phyloP scores from a whole-genome alignment of 2,113 vertebrate species.

The Sinosuthora webbiana region DNA sequence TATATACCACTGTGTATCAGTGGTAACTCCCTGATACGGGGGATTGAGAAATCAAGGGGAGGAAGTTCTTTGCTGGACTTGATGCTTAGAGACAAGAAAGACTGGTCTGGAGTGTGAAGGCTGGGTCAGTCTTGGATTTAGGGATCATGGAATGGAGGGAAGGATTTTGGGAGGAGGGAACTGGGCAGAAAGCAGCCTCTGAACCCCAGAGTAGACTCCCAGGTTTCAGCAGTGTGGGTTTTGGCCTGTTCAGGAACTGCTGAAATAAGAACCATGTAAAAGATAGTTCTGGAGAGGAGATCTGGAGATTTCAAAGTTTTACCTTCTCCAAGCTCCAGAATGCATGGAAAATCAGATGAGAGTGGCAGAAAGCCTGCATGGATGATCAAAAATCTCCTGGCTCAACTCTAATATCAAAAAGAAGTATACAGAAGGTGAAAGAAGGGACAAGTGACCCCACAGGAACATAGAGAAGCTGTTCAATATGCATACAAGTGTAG shows the following conservation, averaged over 20 bases:
- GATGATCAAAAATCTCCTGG: not conserved
- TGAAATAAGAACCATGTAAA: not conserved
- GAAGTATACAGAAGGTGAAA: not conserved
- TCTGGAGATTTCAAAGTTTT: not conserved
- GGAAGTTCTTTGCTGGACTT: not conserved
- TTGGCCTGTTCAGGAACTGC: not conserved
- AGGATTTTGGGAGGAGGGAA: not conserved
- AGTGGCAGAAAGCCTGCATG: not conserved
- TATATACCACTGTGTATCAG: too few relatives aligned
- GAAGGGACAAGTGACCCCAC: not conserved
- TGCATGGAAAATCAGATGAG: not conserved
- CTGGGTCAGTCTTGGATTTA: not conserved
- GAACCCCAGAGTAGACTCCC: not conserved
- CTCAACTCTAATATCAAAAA: not conserved
- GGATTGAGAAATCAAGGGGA: not conserved
- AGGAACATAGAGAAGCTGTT: not conserved
- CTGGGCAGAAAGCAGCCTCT: not conserved
- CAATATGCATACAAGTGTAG: not conserved
- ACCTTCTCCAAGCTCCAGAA: not conserved
- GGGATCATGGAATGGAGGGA: not conserved
- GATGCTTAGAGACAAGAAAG: not conserved
- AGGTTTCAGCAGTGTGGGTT: not conserved
- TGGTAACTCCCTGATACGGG: not conserved
- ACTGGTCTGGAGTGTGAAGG: not conserved
- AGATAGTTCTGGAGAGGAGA: not conserved